A percentile compares a stretch with the other conserved stretches of the same genome.
phyloP scores from a whole-genome alignment of 2,888 invertebrate species.

The Harmothoe impar region DNA sequence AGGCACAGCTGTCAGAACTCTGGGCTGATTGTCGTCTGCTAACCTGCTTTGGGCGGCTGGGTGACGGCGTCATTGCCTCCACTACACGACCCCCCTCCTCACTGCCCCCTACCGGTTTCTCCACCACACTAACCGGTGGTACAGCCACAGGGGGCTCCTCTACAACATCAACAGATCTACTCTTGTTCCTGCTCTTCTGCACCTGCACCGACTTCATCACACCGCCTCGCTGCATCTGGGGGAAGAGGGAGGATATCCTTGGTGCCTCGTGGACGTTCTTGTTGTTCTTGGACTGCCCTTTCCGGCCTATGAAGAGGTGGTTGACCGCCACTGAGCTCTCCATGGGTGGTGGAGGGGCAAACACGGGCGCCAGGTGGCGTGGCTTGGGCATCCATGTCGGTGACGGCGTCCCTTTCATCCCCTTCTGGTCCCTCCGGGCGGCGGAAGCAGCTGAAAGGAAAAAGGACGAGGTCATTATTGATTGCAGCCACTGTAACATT shows the following conservation, averaged over 20 bases:
- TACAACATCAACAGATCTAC: not conserved
- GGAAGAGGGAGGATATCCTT: slow-evolving; percentile 75
- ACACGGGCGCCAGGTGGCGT: not conserved
- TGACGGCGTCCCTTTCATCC: not conserved
- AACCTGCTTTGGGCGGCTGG: not conserved
- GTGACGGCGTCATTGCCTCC: not conserved
- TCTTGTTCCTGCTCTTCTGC: not conserved
- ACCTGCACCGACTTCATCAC: not conserved
- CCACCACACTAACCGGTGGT: not conserved
- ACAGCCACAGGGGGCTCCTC: not conserved
- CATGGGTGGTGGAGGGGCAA: slow-evolving; percentile 71
- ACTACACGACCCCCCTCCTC: not conserved
- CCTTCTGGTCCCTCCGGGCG: slow-evolving; percentile 69
- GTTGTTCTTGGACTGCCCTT: slow-evolving; percentile 36
- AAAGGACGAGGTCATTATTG: not conserved
- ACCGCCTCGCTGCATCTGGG: slow-evolving; percentile 46
- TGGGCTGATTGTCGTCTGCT: slow-evolving; percentile 6
- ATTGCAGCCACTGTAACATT: not conserved
- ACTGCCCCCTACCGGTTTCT: not conserved
- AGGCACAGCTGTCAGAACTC: slow-evolving; percentile 50
- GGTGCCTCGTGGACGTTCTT: slow-evolving; percentile 79
- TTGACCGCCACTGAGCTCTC: slow-evolving; percentile 81
- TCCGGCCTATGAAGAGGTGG: slow-evolving; percentile 80
- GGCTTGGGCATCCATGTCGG: slow-evolving; percentile 47
- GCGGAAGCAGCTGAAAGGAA: slow-evolving; percentile 78